These are phyloP conservation scores for Anticlea derivata DNA, from an alignment of 2,888 invertebrate genomes.

Conservation along the genomic window DNA sequence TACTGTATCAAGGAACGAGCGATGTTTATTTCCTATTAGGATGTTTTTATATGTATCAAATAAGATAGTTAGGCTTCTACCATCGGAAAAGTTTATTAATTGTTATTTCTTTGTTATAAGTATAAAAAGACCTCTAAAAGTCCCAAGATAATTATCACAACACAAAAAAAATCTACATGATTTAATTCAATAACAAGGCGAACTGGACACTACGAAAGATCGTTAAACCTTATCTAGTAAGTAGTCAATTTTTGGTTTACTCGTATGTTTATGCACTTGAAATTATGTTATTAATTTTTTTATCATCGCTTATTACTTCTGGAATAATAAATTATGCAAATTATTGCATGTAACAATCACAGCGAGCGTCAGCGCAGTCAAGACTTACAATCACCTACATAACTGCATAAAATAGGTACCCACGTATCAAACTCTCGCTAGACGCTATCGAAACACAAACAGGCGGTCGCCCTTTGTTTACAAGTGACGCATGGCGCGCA, in stretches of 20 bases:
- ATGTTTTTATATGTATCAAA: too few relatives aligned
- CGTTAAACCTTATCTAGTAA: slow-evolving; percentile 1
- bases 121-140: slow-evolving; percentile 17
- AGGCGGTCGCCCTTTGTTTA: slow-evolving; percentile 79
- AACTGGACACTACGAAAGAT: not conserved
- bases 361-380: slow-evolving; percentile 12
- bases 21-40: too few relatives aligned
- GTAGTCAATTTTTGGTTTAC: not conserved
- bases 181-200: slow-evolving; percentile 3
- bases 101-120: slow-evolving; percentile 16
- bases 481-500: slow-evolving; percentile 77
- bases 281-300: slow-evolving; percentile 37
- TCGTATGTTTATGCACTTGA: slow-evolving; percentile 52
- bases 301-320: slow-evolving; percentile 2
- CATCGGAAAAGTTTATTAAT: slow-evolving; percentile 4
- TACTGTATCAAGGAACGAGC: too few relatives aligned
- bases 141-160: slow-evolving; percentile 26
- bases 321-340: slow-evolving; percentile 1
- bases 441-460: slow-evolving; percentile 68
- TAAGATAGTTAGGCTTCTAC: not conserved
- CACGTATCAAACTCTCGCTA: slow-evolving; percentile 48
- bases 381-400: slow-evolving; percentile 27
- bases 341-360: slow-evolving; percentile 3
- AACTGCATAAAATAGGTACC: slow-evolving; percentile 30
- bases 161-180: slow-evolving; percentile 14